These are phyloP conservation scores for Cyclargus thomasi DNA, from an alignment of 1,140 invertebrate species.

Conservation along the genomic window DNA sequence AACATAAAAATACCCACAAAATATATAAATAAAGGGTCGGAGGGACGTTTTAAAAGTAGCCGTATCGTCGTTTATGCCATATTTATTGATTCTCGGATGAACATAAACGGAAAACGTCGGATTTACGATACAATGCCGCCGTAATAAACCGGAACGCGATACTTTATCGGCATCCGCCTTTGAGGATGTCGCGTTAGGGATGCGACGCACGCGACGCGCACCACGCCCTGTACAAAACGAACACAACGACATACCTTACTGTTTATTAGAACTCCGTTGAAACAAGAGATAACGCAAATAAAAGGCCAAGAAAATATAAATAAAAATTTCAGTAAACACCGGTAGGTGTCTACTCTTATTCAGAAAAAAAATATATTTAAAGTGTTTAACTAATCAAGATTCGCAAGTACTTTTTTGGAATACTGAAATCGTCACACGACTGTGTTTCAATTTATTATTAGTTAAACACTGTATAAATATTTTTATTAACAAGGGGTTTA, in stretches of 20 bases:
- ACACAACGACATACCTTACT: not conserved
- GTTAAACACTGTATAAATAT: too few relatives aligned
- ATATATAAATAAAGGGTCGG: not conserved
- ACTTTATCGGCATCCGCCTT: conserved; percentile 22
- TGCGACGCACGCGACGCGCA: not conserved
- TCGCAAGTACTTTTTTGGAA: too few relatives aligned
- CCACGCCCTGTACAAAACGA: not conserved
- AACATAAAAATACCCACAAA: conserved; percentile 12
- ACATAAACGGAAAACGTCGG: conserved; percentile 17
- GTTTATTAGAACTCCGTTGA: not conserved
- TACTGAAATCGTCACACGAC: too few relatives aligned
- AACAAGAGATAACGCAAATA: not conserved
- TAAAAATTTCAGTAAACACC: not conserved
- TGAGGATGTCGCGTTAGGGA: conserved; percentile 7
- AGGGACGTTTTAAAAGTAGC: conserved; percentile 5
- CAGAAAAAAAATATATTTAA: too few relatives aligned
- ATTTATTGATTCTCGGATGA: conserved; percentile 16
- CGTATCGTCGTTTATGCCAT: conserved; percentile 16
- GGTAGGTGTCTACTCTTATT: too few relatives aligned
- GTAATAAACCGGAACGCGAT: conserved; percentile 22
- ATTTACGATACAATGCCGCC: conserved; percentile 20
- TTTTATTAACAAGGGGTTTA: too few relatives aligned
- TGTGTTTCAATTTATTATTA: too few relatives aligned
- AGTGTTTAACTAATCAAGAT: too few relatives aligned
- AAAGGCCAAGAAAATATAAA: not conserved